phyloP scores from a whole-genome alignment of 1,140 invertebrate genomes.

The Achatina immaculata region DNA sequence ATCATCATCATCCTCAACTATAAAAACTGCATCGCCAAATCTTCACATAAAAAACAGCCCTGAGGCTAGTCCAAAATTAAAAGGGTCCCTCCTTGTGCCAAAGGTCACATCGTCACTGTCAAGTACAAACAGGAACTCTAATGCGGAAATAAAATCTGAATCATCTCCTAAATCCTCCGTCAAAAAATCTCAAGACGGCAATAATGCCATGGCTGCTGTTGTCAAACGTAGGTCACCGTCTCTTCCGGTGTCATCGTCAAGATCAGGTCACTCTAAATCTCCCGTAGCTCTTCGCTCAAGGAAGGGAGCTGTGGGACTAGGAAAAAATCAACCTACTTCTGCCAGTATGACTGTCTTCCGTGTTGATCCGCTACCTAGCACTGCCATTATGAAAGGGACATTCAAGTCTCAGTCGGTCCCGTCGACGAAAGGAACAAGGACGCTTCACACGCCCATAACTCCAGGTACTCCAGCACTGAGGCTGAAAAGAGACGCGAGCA shows the following conservation, averaged over 20 bases:
- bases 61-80: background rate
- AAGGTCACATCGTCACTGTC: background rate
- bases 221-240: slow-evolving; percentile 24
- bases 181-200: background rate
- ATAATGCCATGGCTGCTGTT: background rate
- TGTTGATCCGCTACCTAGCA: slow-evolving; percentile 19
- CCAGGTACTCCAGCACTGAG: background rate
- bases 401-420: background rate
- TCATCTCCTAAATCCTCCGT: background rate
- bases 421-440: background rate
- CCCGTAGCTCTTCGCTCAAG: background rate
- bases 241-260: background rate
- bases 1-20: background rate
- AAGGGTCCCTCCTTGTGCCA: background rate
- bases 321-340: background rate
- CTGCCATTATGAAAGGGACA: background rate
- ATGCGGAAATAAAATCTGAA: background rate
- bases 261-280: background rate
- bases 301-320: background rate
- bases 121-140: background rate
- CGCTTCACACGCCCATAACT: slow-evolving; percentile 12
- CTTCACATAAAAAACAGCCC: background rate
- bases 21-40: slow-evolving; percentile 5
- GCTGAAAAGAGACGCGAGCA: background rate
- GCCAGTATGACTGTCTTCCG: slow-evolving; percentile 4